These are phyloP conservation scores for Mustela nigripes DNA, from an alignment of 2,113 vertebrate genomes.

Conservation along the genomic window DNA sequence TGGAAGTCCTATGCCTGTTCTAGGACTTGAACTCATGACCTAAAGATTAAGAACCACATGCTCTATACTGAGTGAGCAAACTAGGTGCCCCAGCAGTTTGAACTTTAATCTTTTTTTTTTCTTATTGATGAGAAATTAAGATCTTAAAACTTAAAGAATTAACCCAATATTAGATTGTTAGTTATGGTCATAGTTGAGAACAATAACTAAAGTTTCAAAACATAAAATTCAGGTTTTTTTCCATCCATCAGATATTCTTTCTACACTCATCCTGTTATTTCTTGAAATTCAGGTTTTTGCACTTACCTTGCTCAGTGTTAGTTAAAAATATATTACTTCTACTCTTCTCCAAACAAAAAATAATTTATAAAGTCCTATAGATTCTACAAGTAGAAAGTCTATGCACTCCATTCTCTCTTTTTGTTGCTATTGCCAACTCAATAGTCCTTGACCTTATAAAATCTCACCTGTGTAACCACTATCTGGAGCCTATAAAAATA, in stretches of 20 bases:
- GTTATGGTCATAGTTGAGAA: background rate
- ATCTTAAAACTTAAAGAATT: background rate
- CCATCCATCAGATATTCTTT: background rate
- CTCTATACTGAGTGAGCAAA: background rate
- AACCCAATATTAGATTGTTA: background rate
- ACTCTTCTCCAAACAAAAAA: background rate
- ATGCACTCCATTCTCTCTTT: accelerated
- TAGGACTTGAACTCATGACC: background rate
- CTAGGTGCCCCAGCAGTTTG: background rate
- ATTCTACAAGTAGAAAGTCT: accelerated
- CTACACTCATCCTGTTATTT: background rate
- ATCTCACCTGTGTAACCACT: background rate
- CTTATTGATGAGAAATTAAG: background rate
- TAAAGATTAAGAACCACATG: background rate
- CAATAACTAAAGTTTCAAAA: slow-evolving; percentile 28
- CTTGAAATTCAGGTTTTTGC: background rate
- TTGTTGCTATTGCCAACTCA: background rate
- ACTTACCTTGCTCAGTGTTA: background rate
- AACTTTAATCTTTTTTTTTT: background rate
- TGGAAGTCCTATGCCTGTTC: background rate
- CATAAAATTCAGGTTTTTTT: background rate
- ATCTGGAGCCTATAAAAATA: background rate
- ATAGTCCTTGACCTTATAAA: background rate
- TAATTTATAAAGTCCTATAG: background rate
- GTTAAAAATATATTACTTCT: background rate